Base-by-base conservation (phyloP, 2,888 invertebrate genomes). In the Drosophila rellima region DNA sequence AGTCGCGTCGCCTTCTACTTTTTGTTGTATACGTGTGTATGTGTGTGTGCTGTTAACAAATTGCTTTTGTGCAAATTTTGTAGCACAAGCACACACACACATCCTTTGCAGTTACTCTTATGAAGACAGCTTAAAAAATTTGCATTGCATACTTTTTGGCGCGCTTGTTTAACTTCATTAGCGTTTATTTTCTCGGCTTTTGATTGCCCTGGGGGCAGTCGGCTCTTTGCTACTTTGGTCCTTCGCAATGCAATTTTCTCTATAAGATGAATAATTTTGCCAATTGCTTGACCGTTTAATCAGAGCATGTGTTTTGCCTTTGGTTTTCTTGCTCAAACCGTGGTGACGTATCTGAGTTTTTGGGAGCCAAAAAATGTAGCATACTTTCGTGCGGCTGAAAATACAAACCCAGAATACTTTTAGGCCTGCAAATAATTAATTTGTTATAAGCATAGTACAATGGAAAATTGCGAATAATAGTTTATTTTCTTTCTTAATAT, bases 281-380 rank as follows among this genome's bases (percentile, higher is more conserved):
- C 54, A 70, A 73, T 64, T 70, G 75, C 71, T 78, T 90, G 90
- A 84, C 90, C 90, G 90, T 88, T 90, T 89, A 91, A 90, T 90
- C 85, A 90, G 80, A 60, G 50, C 54, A 61, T 63, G 56, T 63
- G 63, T 52, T 64, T 47, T 71, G 78, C 64, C 64, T 70, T 57
- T 33, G 50, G 40, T 47, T 56, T 45, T 29, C 17, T 42, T 8
- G 52, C 18, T 11, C 20, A 37, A 48, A 74, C 78, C 71, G 78
- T 74, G 76, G n/a, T n/a, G n/a, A n/a, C n/a, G n/a, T 4, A 20
- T 6, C 23, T 6, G 5, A 7, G 31, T 6, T 45, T 17, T 17
- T 5, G 26, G 5, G 5, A 13, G 11, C 6, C 11, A 10, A 48
- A 33, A 17, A 20, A 4, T 13, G 10, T 4, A 4, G 45, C 66